Percentiles rank a stretch among this genome's conserved stretches.
Conservation (phyloP, 2,113 vertebrate species). For the Corydoras maculifer region DNA sequence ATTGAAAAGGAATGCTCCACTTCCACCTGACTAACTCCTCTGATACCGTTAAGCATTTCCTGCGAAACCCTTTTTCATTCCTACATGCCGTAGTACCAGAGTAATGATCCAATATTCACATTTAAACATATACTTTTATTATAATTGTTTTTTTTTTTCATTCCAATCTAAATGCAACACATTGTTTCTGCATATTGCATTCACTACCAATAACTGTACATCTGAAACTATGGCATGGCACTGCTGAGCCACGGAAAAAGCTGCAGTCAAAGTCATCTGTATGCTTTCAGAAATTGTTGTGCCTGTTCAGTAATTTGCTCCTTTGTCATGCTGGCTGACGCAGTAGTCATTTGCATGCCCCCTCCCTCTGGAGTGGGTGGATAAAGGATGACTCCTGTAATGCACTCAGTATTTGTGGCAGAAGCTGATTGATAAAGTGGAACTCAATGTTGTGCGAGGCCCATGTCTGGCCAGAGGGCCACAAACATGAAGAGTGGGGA, state of each 20-base stretch:
- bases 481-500: slow-evolving; percentile 57
- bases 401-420: slow-evolving; percentile 47
- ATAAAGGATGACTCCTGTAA: slow-evolving; percentile 47
- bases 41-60: too few species aligned
- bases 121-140: too few species aligned
- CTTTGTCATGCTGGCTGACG: slow-evolving; percentile 46
- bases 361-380: slow-evolving; percentile 39
- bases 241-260: background rate
- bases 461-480: slow-evolving; percentile 85
- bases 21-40: too few species aligned
- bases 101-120: too few species aligned
- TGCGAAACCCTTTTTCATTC: too few species aligned
- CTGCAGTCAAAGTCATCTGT: slow-evolving; percentile 31
- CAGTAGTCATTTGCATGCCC: slow-evolving; percentile 48
- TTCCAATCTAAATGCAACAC: too few species aligned
- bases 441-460: slow-evolving; percentile 69
- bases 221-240: slow-evolving; percentile 14
- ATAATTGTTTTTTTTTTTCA: too few species aligned
- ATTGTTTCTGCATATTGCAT: background rate
- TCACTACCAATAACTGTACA: slow-evolving; percentile 16
- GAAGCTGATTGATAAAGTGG: slow-evolving; percentile 76
- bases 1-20: too few species aligned
- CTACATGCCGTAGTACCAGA: too few species aligned
- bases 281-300: slow-evolving; percentile 44
- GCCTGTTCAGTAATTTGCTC: slow-evolving; percentile 38